phyloP scores from a whole-genome alignment of 2,797 vertebrate species.

The Rhinichthys osculus region DNA sequence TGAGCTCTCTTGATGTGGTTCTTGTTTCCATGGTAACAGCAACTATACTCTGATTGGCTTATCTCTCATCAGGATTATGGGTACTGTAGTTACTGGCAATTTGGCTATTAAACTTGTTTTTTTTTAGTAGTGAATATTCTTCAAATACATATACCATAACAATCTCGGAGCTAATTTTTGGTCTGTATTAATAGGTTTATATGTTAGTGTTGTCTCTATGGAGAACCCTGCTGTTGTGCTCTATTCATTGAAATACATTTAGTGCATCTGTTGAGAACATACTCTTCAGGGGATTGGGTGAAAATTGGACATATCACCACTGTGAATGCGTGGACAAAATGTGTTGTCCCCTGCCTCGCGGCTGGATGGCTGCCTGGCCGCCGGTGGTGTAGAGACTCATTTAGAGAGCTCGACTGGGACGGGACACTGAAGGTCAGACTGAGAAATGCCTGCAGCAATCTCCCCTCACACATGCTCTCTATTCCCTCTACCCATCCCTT shows the following conservation, averaged over 20 bases:
- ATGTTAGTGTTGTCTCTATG: neutral
- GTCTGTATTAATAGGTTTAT: neutral
- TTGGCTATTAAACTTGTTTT: neutral
- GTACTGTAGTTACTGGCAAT: neutral
- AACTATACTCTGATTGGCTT: neutral
- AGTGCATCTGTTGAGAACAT: slow-evolving; percentile 24
- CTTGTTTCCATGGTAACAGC: neutral
- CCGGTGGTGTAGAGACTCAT: slow-evolving; percentile 31
- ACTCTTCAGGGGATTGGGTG: slow-evolving; percentile 32
- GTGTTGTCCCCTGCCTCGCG: slow-evolving; percentile 35
- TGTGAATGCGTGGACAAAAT: slow-evolving; percentile 27
- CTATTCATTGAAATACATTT: slow-evolving; percentile 35
- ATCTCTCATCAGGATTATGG: neutral
- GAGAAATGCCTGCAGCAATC: slow-evolving; percentile 55
- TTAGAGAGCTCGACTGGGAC: slow-evolving; percentile 40
- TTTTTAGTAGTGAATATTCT: neutral
- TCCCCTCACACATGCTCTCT: slow-evolving; percentile 38
- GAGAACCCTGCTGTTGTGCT: slow-evolving; percentile 4
- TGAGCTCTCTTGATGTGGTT: neutral
- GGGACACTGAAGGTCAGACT: slow-evolving; percentile 56
- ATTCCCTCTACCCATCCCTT: slow-evolving; percentile 12
- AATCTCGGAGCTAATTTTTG: neutral
- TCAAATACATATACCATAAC: neutral
- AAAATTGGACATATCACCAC: slow-evolving; percentile 45
- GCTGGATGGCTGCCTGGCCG: slow-evolving; percentile 17